Conservation (phyloP, 1,140 invertebrate genomes). For the Brevipalpus yothersi region DNA sequence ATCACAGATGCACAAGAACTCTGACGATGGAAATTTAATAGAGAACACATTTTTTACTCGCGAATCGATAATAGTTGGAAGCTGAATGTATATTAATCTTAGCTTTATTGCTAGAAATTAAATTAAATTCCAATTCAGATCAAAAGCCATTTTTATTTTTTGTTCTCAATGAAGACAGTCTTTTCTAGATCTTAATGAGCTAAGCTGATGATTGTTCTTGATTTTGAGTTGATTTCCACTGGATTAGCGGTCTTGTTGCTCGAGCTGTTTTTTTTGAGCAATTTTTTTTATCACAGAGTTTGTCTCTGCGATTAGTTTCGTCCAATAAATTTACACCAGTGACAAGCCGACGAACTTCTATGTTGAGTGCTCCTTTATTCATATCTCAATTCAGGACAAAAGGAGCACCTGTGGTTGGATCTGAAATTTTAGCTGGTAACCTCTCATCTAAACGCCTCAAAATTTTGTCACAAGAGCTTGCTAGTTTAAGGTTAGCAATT, state of each 20-base stretch:
- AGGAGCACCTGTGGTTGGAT: no score
- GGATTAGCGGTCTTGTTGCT: not conserved
- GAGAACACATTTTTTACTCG: slow-evolving; percentile 23
- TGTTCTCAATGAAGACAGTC: no score
- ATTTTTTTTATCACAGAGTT: not conserved
- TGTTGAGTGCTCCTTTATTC: no score
- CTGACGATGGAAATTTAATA: slow-evolving; percentile 17
- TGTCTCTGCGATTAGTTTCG: not conserved
- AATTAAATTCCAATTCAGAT: no score
- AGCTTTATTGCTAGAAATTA: not conserved
- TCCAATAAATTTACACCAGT: no score
- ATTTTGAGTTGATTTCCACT: not conserved
- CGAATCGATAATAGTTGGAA: not conserved
- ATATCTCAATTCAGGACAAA: no score
- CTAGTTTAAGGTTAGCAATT: no score
- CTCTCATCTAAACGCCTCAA: no score
- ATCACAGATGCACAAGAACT: no score
- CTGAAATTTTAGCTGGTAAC: no score
- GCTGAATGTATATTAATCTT: not conserved
- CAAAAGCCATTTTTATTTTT: not conserved
- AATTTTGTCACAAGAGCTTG: no score
- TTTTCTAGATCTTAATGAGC: not conserved
- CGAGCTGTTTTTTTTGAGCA: not conserved
- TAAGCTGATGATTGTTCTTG: not conserved
- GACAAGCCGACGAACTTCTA: no score